These are phyloP conservation scores for Argyresthia albistria DNA, from an alignment of 2,888 invertebrate genomes.

Conservation along the genomic window DNA sequence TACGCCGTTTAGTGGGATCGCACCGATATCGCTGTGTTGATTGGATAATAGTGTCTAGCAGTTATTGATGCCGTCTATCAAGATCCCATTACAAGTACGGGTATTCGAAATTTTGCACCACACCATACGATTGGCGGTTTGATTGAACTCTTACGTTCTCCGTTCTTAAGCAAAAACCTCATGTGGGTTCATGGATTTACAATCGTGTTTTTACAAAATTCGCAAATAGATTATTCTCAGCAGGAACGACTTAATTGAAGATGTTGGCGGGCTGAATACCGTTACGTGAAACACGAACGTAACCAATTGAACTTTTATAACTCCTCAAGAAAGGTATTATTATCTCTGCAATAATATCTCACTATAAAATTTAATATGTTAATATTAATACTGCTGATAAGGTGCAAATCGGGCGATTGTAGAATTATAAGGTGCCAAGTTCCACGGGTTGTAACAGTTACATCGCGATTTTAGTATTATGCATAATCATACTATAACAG, in stretches of 20 bases:
- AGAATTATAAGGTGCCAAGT: conserved; percentile 2
- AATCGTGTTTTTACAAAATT: background rate
- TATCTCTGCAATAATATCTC: background rate
- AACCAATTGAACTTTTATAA: background rate
- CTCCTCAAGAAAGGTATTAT: background rate
- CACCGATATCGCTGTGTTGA: conserved; percentile 27
- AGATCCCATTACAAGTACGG: conserved; percentile 6
- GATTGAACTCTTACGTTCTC: background rate
- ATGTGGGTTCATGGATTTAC: too few relatives aligned
- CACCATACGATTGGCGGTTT: too few relatives aligned
- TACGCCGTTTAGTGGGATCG: conserved; percentile 27
- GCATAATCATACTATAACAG: background rate
- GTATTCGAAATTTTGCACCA: background rate
- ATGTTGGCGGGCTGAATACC: background rate
- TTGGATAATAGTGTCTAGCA: conserved; percentile 23
- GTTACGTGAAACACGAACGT: background rate
- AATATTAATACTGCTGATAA: background rate
- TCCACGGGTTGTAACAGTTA: background rate
- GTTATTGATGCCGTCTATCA: conserved; percentile 10
- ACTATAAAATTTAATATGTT: background rate
- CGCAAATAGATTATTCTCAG: background rate
- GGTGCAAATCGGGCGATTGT: conserved; percentile 1
- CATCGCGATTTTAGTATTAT: background rate
- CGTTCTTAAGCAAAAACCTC: background rate
- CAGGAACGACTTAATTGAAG: background rate